Evolutionary conservation across 1,140 invertebrate genomes (phyloP), one percentile per base, ranked within the genome.

Genomic region (Drosophila ficusphila): DNA sequence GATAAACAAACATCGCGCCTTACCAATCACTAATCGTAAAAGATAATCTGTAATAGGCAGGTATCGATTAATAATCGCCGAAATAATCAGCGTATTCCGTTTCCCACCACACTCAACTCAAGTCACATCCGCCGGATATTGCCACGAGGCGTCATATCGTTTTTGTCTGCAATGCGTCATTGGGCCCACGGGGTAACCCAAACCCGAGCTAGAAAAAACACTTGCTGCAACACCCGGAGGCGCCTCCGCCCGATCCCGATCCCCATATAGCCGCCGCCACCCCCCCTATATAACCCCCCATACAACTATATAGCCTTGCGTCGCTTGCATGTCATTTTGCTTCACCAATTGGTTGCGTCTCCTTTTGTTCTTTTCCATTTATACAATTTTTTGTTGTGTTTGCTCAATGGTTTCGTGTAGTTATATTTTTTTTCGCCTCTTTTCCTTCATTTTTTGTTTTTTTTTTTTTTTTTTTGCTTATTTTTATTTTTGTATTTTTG

Each of bases 331-430:
- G 71, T 74, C 71, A 74, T 74, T 74, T 74, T 31, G 48, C 58
- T 56, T 74, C 72, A 74, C 57, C 71, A 74, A 74, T 74, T 74
- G 71, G 69, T 72, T 74, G 69, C 71, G 71, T 74, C 58, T 74
- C 36, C 49, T 42, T 42, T 74, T 61, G 54, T 71, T 72, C 31
- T 49, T 33, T 25, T 31, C 12, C 21, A 23, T 21, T 8, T 11
- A 23, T 25, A 23, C 21, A 29, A 29, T 9, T 38, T 36, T 18
- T 54, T 65, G 58, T 27, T 73, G 71, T 74, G 58, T 74, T 74
- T 74, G 70, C 71, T 65, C 71, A 74, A 74, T 74, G 71, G 60
- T 67, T 75, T 75, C 60, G 71, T 75, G 71, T 75, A 57, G 49
- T 48, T n/a, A n/a, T n/a, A n/a, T n/a, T n/a, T n/a, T n/a, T n/a